phyloP scores from a whole-genome alignment of 2,113 vertebrate species.

The Empidonax traillii region DNA sequence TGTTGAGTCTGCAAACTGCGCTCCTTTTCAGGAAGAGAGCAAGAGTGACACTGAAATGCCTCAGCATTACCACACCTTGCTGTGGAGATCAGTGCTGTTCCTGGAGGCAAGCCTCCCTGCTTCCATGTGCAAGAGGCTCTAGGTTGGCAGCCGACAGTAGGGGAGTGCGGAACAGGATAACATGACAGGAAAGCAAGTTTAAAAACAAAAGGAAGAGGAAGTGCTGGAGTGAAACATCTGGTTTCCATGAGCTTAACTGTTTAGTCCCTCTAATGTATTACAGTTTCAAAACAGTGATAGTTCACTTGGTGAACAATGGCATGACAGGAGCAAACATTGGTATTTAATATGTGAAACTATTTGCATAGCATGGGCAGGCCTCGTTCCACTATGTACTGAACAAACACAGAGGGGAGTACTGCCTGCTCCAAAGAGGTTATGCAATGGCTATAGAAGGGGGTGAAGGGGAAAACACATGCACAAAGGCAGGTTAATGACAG shows the following conservation, averaged over 20 bases:
- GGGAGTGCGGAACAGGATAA: background rate
- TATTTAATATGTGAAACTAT: background rate
- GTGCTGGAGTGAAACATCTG: accelerated
- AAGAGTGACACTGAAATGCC: accelerated
- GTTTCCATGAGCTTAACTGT: background rate
- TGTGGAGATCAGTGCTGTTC: background rate
- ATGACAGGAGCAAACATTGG: background rate
- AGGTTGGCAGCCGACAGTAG: background rate
- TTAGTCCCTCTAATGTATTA: background rate
- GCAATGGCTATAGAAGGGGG: background rate
- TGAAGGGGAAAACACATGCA: background rate
- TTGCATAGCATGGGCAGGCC: background rate
- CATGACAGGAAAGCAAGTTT: background rate
- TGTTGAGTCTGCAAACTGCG: background rate
- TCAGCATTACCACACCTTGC: background rate
- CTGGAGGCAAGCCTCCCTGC: background rate
- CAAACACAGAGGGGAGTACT: background rate
- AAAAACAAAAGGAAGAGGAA: conserved; percentile 41
- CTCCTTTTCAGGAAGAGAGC: background rate
- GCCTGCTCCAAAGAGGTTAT: background rate
- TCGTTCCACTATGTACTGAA: background rate
- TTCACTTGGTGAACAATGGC: accelerated
- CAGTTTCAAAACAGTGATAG: background rate
- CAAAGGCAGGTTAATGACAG: background rate
- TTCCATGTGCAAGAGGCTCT: background rate